Evolutionary conservation across 2,888 invertebrate species (phyloP).

Genomic region (Malacosoma neustria): DNA sequence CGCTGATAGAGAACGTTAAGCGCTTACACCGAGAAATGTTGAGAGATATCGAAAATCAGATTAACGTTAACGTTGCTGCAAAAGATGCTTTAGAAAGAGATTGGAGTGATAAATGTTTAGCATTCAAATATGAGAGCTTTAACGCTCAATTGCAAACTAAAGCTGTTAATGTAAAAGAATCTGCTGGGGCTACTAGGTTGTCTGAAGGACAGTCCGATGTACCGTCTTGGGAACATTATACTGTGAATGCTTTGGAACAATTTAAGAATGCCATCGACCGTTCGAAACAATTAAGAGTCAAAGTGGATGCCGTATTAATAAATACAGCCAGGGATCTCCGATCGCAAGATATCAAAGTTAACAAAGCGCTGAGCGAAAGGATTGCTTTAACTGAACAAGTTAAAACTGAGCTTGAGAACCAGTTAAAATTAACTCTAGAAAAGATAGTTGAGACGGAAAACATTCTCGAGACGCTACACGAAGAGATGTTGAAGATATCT

Average conservation of each 20-base stretch:
- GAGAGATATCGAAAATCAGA: constrained; percentile 80
- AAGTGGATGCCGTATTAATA: constrained; percentile 81
- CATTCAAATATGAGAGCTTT: constrained; percentile 83
- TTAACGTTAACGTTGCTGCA: constrained; percentile 82
- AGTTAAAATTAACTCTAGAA: constrained; percentile 68
- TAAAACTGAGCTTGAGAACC: constrained; percentile 80
- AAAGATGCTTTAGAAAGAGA: constrained; percentile 88
- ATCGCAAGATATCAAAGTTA: constrained; percentile 86
- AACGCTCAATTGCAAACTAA: constrained; percentile 82
- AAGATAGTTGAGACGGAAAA: constrained; percentile 63
- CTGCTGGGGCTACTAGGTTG: constrained; percentile 85
- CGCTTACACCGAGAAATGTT: constrained; percentile 77
- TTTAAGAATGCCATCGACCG: constrained; percentile 83
- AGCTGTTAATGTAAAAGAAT: constrained; percentile 82
- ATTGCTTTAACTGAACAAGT: constrained; percentile 86
- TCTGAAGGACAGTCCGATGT: constrained; percentile 89
- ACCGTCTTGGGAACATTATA: constrained; percentile 88
- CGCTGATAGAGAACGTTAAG: constrained; percentile 81
- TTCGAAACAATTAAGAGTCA: constrained; percentile 81
- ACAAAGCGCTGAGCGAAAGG: constrained; percentile 80
- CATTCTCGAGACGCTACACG: constrained; percentile 49
- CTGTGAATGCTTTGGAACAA: constrained; percentile 82
- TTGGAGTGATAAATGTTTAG: constrained; percentile 91
- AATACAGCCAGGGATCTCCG: constrained; percentile 87
- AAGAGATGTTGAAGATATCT: constrained; percentile 54